phyloP scores from a whole-genome alignment of 2,797 vertebrate species.

The Rhinogobio ventralis region DNA sequence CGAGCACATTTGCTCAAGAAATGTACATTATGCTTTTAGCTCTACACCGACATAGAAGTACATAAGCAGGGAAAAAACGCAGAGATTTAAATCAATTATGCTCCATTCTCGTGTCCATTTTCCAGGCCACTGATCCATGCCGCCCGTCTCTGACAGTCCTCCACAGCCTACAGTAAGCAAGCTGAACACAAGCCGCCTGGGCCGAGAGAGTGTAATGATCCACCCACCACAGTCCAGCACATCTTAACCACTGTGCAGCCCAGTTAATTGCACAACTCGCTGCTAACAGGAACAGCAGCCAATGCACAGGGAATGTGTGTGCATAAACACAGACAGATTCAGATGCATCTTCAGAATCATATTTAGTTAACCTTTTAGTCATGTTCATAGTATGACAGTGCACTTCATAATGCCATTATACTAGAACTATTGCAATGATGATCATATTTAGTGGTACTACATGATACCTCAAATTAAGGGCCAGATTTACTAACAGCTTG shows the following conservation, averaged over 20 bases:
- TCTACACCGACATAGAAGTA: conserved; percentile 23
- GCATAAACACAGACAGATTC: not conserved
- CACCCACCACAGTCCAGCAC: not conserved
- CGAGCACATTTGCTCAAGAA: conserved; percentile 5
- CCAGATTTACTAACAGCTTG: too few species aligned
- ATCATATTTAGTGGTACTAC: not conserved
- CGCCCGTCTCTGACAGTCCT: conserved; percentile 47
- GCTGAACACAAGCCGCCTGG: conserved; percentile 11
- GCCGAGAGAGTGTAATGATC: conserved; percentile 26
- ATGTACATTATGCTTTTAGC: not conserved
- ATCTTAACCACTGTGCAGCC: conserved; percentile 13
- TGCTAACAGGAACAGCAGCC: not conserved
- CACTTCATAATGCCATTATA: not conserved
- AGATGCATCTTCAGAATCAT: not conserved
- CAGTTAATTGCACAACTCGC: not conserved
- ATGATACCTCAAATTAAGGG: not conserved
- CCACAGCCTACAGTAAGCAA: conserved; percentile 21
- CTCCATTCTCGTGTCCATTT: conserved; percentile 56
- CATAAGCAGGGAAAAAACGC: conserved; percentile 31
- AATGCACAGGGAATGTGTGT: not conserved
- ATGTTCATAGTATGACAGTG: not conserved
- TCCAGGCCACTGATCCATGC: conserved; percentile 55
- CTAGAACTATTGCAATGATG: not conserved
- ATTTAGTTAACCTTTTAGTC: not conserved
- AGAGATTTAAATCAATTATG: conserved; percentile 48